Conservation (phyloP, 2,113 vertebrate genomes). For the Osmerus eperlanus region DNA sequence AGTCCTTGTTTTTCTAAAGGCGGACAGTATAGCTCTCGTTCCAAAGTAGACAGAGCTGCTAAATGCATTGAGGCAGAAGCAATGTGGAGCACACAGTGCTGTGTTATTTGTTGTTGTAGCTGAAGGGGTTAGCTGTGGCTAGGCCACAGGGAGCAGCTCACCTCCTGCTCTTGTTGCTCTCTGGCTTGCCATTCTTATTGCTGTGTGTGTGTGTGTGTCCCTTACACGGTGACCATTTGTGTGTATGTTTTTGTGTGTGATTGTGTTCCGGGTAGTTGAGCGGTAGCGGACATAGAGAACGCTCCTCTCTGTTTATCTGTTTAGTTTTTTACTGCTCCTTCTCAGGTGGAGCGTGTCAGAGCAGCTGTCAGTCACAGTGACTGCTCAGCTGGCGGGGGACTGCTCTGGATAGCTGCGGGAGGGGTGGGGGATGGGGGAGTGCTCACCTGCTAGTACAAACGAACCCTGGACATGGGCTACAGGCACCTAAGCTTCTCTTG, state of each 20-base stretch:
- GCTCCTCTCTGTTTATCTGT: slow-evolving; percentile 11
- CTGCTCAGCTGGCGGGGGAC: background rate
- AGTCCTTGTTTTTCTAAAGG: slow-evolving; percentile 10
- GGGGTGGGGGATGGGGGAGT: background rate
- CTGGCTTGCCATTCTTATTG: slow-evolving; percentile 12
- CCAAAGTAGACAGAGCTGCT: slow-evolving; percentile 23
- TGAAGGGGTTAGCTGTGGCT: slow-evolving; percentile 56
- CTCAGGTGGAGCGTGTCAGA: background rate
- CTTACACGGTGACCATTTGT: background rate
- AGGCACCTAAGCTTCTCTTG: too few species aligned
- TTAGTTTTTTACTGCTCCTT: slow-evolving; percentile 6
- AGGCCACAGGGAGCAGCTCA: background rate
- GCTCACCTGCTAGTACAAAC: background rate
- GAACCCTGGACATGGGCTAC: too few species aligned
- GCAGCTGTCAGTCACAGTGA: slow-evolving; percentile 3
- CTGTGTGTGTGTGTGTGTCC: background rate
- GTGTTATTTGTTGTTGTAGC: slow-evolving; percentile 57
- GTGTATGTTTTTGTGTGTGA: background rate
- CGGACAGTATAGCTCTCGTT: slow-evolving; percentile 4
- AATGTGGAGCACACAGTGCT: slow-evolving; percentile 50
- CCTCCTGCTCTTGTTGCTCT: slow-evolving; percentile 11
- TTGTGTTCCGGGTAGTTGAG: background rate
- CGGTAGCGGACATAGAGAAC: background rate
- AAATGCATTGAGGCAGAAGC: background rate
- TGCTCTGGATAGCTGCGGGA: background rate